phyloP scores from a whole-genome alignment of 2,888 invertebrate species.

The Hirudinaria manillensis region DNA sequence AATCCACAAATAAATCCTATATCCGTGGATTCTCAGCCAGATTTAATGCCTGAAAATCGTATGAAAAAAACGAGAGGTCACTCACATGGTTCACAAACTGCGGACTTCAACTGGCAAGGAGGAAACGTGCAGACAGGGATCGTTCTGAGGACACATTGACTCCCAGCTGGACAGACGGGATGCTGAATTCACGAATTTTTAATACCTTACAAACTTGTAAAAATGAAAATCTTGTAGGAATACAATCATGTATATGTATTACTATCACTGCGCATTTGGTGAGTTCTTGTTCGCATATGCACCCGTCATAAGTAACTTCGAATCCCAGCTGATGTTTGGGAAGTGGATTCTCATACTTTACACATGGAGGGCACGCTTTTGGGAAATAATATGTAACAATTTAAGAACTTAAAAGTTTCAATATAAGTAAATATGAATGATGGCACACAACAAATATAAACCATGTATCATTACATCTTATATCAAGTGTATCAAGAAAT shows the following conservation, averaged over 20 bases:
- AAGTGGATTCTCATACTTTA: slow-evolving; percentile 5
- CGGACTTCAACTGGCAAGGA: slow-evolving; percentile 9
- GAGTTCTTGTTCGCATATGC: not conserved
- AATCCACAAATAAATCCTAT: no score
- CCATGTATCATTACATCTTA: no score
- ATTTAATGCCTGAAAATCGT: no score
- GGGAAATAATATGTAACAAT: not conserved
- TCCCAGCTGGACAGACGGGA: not conserved
- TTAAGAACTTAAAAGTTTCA: no score
- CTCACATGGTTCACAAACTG: slow-evolving; percentile 20
- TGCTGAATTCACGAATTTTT: slow-evolving; percentile 5
- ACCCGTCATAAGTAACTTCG: not conserved
- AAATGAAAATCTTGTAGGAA: not conserved
- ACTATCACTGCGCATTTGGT: slow-evolving; percentile 9
- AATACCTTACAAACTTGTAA: not conserved
- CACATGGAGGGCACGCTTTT: not conserved
- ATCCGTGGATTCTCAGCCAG: no score
- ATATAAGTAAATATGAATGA: no score
- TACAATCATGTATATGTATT: not conserved
- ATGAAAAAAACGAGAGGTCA: not conserved
- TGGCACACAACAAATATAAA: no score
- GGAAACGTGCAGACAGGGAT: slow-evolving; percentile 14
- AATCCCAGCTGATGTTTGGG: not conserved
- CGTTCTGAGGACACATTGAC: not conserved
- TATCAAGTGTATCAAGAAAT: no score